phyloP scores from a whole-genome alignment of 2,797 vertebrate species.

The Hyperoplus immaculatus region DNA sequence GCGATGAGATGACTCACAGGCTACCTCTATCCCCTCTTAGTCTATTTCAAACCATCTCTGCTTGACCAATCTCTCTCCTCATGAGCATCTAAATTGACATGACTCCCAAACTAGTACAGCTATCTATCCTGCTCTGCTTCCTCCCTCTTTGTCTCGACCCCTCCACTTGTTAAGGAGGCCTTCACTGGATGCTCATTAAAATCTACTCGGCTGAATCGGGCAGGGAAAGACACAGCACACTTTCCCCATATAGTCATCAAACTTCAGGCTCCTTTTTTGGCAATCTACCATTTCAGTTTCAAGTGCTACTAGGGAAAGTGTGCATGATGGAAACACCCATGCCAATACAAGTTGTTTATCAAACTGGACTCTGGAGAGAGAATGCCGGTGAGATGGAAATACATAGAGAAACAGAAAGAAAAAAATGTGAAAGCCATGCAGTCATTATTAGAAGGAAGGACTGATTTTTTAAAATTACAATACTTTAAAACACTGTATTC shows the following conservation, averaged over 20 bases:
- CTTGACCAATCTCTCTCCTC: conserved; percentile 58
- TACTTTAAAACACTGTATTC: too few relatives aligned
- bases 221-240: conserved; percentile 32
- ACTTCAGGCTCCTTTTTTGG: conserved; percentile 13
- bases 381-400: conserved; percentile 34
- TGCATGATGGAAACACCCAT: conserved; percentile 38
- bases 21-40: conserved; percentile 4
- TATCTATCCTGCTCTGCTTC: conserved; percentile 3
- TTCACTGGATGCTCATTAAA: conserved; percentile 67
- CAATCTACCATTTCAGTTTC: conserved; percentile 48
- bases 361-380: conserved; percentile 16
- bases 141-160: conserved; percentile 19
- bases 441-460: not conserved
- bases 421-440: not conserved
- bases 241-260: not conserved
- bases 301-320: conserved; percentile 46
- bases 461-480: too few relatives aligned
- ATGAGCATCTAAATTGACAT: conserved; percentile 41
- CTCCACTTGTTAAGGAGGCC: conserved; percentile 43
- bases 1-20: conserved; percentile 1
- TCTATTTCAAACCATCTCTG: conserved; percentile 31
- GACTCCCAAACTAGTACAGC: conserved; percentile 38
- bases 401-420: not conserved
- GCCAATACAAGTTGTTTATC: conserved; percentile 45
- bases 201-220: conserved; percentile 58